These are phyloP conservation scores for Otocyon megalotis DNA, from an alignment of 2,113 vertebrate species.

Conservation along the genomic window DNA sequence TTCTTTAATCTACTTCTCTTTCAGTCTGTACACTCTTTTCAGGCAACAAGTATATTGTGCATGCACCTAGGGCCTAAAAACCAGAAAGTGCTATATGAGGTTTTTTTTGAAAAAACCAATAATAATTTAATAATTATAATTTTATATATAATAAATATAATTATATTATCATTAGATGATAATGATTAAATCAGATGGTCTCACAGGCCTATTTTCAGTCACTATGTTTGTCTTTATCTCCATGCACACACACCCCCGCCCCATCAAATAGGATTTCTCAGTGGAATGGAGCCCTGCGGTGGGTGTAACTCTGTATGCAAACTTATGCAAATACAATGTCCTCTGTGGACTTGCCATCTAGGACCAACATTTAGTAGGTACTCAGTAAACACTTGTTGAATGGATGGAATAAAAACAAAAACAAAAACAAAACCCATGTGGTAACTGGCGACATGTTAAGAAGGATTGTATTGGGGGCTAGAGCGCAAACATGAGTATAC, in stretches of 20 bases:
- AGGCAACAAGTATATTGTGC: conserved; percentile 6
- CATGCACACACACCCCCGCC: rapidly evolving
- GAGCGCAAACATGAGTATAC: not conserved
- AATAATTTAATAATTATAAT: not conserved
- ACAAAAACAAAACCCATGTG: not conserved
- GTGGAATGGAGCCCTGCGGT: not conserved
- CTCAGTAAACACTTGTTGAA: not conserved
- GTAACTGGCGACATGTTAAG: not conserved
- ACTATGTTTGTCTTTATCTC: not conserved
- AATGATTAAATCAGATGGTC: not conserved
- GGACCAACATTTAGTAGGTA: not conserved
- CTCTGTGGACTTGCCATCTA: not conserved
- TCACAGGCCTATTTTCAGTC: not conserved
- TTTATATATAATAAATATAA: not conserved
- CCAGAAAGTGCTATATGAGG: not conserved
- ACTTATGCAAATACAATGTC: not conserved
- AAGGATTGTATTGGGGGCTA: not conserved
- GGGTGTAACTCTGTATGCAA: not conserved
- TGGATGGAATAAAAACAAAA: not conserved
- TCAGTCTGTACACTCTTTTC: not conserved
- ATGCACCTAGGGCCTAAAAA: not conserved
- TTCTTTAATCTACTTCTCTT: conserved; percentile 59
- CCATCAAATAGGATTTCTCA: not conserved
- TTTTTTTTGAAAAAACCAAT: not conserved
- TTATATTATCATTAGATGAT: not conserved